Evolutionary conservation across 2,797 vertebrate species (phyloP), one percentile per base, ranked within the genome.

Genomic region (Anabacerthia variegaticeps): DNA sequence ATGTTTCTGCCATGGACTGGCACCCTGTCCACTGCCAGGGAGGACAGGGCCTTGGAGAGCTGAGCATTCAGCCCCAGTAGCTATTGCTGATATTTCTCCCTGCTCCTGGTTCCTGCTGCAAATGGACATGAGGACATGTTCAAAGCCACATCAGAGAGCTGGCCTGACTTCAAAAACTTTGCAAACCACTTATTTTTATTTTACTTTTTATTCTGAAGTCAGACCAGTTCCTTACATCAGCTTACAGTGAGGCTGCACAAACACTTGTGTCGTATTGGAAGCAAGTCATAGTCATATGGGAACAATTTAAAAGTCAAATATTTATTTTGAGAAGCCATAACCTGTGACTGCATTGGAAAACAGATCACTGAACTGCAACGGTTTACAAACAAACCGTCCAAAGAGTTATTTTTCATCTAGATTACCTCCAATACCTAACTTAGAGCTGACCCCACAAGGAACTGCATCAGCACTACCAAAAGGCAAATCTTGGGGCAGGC

Each of bases 321-420:
- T 79, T 92, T 92, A 77, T 81, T 94, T 92, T 62, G 75, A 28
- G 26, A 82, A 89, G 36, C 8, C 20, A 41, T 69, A 94, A 91
- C 27, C 39, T 73, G 28, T 3, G 19, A 51, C 63, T 82, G 36
- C 69, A 19, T 32, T 55, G 14, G 44, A 74, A 89, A 94, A 68
- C 17, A 85, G 24, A 82, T 39, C 36, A 59, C 16, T 71, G 67
- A 85, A 76, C 43, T 58, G 52, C 91, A 91, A 36, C 0, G 1
- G 15, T 65, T 85, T 69, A 92, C 63, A 89, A 94, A 91, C 58
- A 89, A 72, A 61, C 21, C 30, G 73, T 3, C 3, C 24, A 83
- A 76, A 43, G 72, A 26, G 19, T 46, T 85, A 39, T 59, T 85
- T 74, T 80, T 73, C 18, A 54, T 36, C 20, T 59, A 85, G 55